Conservation (phyloP, 2,888 invertebrate genomes). For the Pseudanteris insignis region DNA sequence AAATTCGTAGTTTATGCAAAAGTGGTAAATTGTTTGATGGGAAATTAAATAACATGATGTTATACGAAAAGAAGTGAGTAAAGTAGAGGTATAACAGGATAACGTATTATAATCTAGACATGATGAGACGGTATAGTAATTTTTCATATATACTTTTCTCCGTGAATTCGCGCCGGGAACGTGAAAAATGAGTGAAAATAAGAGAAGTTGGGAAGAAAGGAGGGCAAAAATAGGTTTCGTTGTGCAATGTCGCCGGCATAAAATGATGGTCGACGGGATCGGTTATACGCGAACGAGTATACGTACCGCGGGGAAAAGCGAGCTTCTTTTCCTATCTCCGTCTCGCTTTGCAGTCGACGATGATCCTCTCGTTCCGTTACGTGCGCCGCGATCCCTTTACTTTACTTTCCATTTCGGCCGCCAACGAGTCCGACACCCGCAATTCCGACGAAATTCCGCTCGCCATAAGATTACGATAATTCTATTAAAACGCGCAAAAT, state of each 20-base stretch:
- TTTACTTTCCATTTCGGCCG: slow-evolving; percentile 38
- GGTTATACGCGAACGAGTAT: slow-evolving; percentile 26
- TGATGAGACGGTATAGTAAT: too few relatives aligned
- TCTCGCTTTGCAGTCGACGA: slow-evolving; percentile 16
- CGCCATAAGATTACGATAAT: slow-evolving; percentile 14
- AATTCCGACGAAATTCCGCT: slow-evolving; percentile 23
- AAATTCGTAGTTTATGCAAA: too few relatives aligned
- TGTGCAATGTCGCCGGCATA: slow-evolving; percentile 13
- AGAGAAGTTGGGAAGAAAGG: not conserved
- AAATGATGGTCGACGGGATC: slow-evolving; percentile 24
- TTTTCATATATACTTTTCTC: too few relatives aligned
- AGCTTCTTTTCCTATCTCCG: slow-evolving; percentile 23
- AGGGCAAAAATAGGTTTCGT: slow-evolving; percentile 21
- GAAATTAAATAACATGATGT: too few relatives aligned
- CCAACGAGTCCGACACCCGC: slow-evolving; percentile 21
- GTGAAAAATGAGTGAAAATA: slow-evolving; percentile 6
- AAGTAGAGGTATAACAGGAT: too few relatives aligned
- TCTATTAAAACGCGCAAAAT: slow-evolving; percentile 29
- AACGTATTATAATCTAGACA: too few relatives aligned
- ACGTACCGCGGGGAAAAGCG: slow-evolving; percentile 24
- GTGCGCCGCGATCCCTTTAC: slow-evolving; percentile 31
- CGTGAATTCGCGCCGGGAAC: not conserved
- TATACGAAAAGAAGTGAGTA: too few relatives aligned
- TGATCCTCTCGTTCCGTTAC: slow-evolving; percentile 28
- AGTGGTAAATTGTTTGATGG: too few relatives aligned